These are phyloP conservation scores for Menura novaehollandiae DNA, from an alignment of 2,113 vertebrate genomes.

Conservation along the genomic window DNA sequence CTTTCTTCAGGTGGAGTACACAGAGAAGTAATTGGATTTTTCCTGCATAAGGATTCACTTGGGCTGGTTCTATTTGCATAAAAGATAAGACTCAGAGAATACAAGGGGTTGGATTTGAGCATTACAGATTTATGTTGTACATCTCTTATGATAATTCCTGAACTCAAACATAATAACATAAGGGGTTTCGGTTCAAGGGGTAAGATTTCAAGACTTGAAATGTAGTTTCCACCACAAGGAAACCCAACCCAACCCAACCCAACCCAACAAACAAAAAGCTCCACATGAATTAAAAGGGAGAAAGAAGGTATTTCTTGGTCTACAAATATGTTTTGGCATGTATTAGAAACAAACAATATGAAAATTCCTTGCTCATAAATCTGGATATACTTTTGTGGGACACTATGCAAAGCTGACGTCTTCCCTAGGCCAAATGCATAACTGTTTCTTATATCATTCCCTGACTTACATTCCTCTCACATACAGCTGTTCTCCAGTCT, in stretches of 20 bases:
- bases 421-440: not conserved
- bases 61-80: not conserved
- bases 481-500: not conserved
- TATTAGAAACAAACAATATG: not conserved
- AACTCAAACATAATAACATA: not conserved
- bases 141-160: not conserved
- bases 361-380: not conserved
- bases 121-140: not conserved
- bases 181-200: not conserved
- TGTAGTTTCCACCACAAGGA: not conserved
- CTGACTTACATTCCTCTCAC: not conserved
- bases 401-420: not conserved
- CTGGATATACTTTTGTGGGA: not conserved
- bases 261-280: not conserved
- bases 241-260: not conserved
- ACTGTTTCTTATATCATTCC: rapidly evolving
- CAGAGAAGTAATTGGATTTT: not conserved
- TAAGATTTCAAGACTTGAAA: not conserved
- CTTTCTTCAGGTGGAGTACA: not conserved
- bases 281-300: not conserved
- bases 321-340: not conserved
- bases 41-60: not conserved
- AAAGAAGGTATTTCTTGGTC: not conserved
- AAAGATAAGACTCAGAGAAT: not conserved
- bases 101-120: not conserved